These are phyloP conservation scores for Dromas ardeola DNA, from an alignment of 2,113 vertebrate genomes.

Conservation along the genomic window DNA sequence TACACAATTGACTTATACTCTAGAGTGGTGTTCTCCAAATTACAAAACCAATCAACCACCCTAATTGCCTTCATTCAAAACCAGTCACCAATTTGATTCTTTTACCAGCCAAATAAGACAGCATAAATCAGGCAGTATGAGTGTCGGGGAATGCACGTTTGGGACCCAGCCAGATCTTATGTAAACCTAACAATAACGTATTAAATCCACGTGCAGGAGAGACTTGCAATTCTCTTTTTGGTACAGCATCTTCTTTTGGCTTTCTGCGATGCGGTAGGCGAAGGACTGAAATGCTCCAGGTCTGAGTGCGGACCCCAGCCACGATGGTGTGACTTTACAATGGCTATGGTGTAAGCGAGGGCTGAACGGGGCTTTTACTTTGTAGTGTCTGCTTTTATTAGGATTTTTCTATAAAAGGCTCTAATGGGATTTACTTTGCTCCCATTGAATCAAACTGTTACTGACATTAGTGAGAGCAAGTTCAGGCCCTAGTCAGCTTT, in stretches of 20 bases:
- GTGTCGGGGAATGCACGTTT: neutral
- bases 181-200: neutral
- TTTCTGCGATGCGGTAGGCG: neutral
- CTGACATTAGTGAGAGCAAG: constrained; percentile 39
- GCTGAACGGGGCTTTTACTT: neutral
- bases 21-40: constrained; percentile 61
- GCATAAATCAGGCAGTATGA: constrained; percentile 34
- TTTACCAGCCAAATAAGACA: constrained; percentile 50
- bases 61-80: constrained; percentile 69
- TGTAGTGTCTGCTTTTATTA: constrained; percentile 49
- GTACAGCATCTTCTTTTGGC: neutral
- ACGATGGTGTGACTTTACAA: neutral
- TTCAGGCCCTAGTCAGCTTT: constrained; percentile 29
- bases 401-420: constrained; percentile 37
- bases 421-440: constrained; percentile 60
- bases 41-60: constrained; percentile 64
- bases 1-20: constrained; percentile 63
- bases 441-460: constrained; percentile 47
- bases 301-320: neutral
- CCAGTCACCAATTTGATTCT: constrained; percentile 56
- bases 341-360: neutral
- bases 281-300: neutral
- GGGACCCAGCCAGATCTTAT: neutral
- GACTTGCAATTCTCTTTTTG: neutral
- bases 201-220: neutral